Conservation (phyloP, 2,113 vertebrate species). For the Aix galericulata region DNA sequence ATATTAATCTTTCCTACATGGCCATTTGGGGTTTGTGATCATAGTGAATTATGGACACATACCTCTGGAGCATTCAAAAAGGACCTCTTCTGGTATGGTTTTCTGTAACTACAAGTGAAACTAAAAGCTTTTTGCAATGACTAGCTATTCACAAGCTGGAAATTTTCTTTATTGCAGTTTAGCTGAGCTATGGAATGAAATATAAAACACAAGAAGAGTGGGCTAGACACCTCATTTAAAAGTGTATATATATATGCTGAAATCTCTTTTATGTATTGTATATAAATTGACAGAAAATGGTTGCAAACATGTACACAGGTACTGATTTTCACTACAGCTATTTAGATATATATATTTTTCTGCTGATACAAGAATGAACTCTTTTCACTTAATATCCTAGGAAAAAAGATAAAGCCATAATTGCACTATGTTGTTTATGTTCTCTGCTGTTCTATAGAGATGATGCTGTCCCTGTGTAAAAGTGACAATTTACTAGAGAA, state of each 20-base stretch:
- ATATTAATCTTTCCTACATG: not conserved
- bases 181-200: not conserved
- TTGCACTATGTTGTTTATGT: not conserved
- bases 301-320: not conserved
- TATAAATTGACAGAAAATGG: not conserved
- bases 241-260: not conserved
- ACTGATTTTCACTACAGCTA: not conserved
- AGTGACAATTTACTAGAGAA: not conserved
- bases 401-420: not conserved
- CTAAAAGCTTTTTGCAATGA: not conserved
- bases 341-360: not conserved
- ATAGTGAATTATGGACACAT: not conserved
- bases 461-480: not conserved
- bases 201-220: not conserved
- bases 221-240: not conserved
- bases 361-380: not conserved
- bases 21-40: not conserved
- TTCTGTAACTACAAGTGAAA: not conserved
- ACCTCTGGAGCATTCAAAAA: not conserved
- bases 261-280: not conserved
- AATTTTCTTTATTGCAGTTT: not conserved
- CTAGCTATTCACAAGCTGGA: not conserved
- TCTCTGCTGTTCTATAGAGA: not conserved
- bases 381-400: not conserved
- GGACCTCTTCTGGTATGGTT: not conserved